Percentiles rank a stretch among this genome's conserved stretches.
These are phyloP conservation scores for Pogonus chalceus DNA, from an alignment of 1,140 invertebrate species.

Conservation along the genomic window DNA sequence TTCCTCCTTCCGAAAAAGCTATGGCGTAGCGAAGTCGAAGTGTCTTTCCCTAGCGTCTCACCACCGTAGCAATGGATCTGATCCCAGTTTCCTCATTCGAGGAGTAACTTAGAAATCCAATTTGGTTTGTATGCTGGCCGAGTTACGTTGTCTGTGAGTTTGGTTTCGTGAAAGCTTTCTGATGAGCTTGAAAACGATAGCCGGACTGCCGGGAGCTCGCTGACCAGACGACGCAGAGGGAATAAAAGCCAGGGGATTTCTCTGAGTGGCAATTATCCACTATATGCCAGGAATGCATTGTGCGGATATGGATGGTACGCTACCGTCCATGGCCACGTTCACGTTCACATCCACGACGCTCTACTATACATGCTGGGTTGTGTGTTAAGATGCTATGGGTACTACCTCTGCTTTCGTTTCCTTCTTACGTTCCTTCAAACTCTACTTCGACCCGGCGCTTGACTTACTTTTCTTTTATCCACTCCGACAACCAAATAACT, in stretches of 20 bases:
- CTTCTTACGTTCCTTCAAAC: too few relatives aligned
- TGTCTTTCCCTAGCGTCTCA: neutral
- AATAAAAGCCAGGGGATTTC: constrained; percentile 12
- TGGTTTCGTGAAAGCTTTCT: constrained; percentile 17
- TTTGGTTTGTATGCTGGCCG: constrained; percentile 18
- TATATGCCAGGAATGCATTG: constrained; percentile 5
- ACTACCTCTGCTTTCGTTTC: too few relatives aligned
- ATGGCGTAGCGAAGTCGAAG: too few relatives aligned
- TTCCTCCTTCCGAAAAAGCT: too few relatives aligned
- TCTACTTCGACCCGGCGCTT: too few relatives aligned
- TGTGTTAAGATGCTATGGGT: too few relatives aligned
- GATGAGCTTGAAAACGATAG: constrained; percentile 18
- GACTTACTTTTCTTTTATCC: neutral
- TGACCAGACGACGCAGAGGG: constrained; percentile 15
- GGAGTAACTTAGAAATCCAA: constrained; percentile 16
- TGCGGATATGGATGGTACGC: neutral
- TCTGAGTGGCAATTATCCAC: constrained; percentile 16
- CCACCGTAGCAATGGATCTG: neutral
- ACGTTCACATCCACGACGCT: neutral
- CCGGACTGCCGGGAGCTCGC: constrained; percentile 4
- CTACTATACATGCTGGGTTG: too few relatives aligned
- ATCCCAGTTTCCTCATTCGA: constrained; percentile 1
- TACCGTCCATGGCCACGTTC: neutral
- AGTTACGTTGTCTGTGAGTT: constrained; percentile 12
- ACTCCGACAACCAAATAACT: neutral